A percentile compares a stretch with the other conserved stretches of the same genome.
Conservation (phyloP, 1,140 invertebrate species). For the Drosophila ananassae region DNA sequence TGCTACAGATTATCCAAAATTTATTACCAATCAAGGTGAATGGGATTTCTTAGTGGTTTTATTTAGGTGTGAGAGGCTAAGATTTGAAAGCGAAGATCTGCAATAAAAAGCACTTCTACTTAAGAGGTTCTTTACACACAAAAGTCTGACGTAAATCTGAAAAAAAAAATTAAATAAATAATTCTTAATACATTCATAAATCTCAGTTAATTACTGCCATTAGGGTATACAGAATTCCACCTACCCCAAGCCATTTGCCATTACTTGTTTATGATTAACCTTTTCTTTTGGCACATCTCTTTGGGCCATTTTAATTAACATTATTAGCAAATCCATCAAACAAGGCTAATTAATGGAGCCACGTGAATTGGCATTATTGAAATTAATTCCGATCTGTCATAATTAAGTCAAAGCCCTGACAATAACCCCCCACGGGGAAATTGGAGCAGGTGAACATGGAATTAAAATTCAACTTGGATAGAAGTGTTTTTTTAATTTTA, state of each 20-base stretch:
- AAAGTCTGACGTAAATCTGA: neutral
- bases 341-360: constrained; percentile 46
- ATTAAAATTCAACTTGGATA: constrained; percentile 34
- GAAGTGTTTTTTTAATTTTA: neutral
- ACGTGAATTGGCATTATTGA: constrained; percentile 36
- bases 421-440: constrained; percentile 34
- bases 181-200: neutral
- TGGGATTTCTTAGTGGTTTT: constrained; percentile 12
- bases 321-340: constrained; percentile 27
- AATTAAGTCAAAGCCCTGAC: constrained; percentile 52
- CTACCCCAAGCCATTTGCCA: neutral
- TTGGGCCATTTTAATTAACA: constrained; percentile 56
- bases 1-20: constrained; percentile 17
- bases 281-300: constrained; percentile 19
- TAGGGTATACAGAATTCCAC: constrained; percentile 8
- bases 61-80: neutral
- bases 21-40: constrained; percentile 26
- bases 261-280: constrained; percentile 15
- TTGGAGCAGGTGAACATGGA: constrained; percentile 52
- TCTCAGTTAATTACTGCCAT: neutral
- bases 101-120: neutral
- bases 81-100: neutral
- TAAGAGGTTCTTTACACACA: neutral
- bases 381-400: constrained; percentile 41
- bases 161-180: neutral